Conservation (phyloP, 2,113 vertebrate genomes). For the Gopherus flavomarginatus region DNA sequence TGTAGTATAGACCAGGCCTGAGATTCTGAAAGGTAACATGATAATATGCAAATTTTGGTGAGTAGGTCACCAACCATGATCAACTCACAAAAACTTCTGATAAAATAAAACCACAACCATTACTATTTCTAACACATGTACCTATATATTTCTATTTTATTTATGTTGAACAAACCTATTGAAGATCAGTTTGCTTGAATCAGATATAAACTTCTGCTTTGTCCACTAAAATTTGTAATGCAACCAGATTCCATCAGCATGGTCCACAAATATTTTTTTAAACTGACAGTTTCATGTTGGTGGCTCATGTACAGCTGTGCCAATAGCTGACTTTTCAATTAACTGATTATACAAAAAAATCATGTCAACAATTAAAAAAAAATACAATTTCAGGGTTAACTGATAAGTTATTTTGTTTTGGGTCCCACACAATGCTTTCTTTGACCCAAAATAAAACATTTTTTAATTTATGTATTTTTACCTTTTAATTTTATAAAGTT, state of each 20-base stretch:
- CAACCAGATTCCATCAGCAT: neutral
- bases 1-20: too few species aligned
- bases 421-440: neutral
- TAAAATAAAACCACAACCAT: neutral
- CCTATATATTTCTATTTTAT: neutral
- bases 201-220: neutral
- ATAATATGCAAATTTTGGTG: neutral
- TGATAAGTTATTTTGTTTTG: neutral
- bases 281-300: neutral
- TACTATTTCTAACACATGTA: neutral
- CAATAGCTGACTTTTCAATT: neutral
- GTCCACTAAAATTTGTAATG: neutral
- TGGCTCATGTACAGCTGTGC: neutral
- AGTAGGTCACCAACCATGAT: accelerated
- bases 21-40: neutral
- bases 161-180: neutral
- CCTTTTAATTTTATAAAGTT: neutral
- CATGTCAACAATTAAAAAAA: neutral
- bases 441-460: neutral
- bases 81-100: neutral
- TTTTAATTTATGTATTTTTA: neutral
- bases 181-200: neutral
- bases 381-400: too few species aligned
- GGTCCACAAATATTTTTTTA: neutral
- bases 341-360: neutral